Evolutionary conservation across 2,797 vertebrate species (phyloP), one percentile per base, ranked within the genome.

Genomic region (Caiman crocodilus): DNA sequence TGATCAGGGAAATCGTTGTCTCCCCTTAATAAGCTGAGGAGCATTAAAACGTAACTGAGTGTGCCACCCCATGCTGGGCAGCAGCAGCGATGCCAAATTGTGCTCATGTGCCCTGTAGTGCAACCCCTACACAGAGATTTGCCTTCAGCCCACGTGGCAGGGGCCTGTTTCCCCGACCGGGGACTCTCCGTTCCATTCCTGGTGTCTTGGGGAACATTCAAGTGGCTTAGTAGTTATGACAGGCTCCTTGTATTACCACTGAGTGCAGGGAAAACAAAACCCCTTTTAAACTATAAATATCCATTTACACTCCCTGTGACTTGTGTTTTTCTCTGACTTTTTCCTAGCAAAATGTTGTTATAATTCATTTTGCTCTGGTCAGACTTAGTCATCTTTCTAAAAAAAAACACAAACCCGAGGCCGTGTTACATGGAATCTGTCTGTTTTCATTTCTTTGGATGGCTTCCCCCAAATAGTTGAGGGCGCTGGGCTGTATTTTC

Each of bases 381-480:
- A 5, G 82, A 32, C 83, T 88, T 76, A 92, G 87, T 58, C 42
- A 5, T 25, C 56, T 88, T 94, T 84, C 11, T 55, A 81, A 77
- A 82, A 75, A 75, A 85, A 57, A 14, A 55, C 59, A 4, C 2
- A 32, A 77, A 64, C 79, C 87, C 42, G 4, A 71, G 83, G n/a
- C 88, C 56, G 1, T 17, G 23, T 77, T 84, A 81, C 91, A 76
- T 55, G 90, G 92, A 92, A 92, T 82, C 82, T 76, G 57, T 86
- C 79, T n/a, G 50, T 3, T 74, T 90, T 87, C 83, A 7, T 78
- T 28, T 63, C 3, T 42, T 78, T 95, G 87, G 89, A 76, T 18
- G 16, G 26, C 60, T 58, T 69, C 78, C 84, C 50, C 28, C 15
- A 20, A 83, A 73, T 89, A 82, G 91, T 86, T 94, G 96, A 94